A percentile compares a stretch with the other conserved stretches of the same genome.
Conservation (phyloP, 2,888 invertebrate genomes). For the Amphipoea oculea region DNA sequence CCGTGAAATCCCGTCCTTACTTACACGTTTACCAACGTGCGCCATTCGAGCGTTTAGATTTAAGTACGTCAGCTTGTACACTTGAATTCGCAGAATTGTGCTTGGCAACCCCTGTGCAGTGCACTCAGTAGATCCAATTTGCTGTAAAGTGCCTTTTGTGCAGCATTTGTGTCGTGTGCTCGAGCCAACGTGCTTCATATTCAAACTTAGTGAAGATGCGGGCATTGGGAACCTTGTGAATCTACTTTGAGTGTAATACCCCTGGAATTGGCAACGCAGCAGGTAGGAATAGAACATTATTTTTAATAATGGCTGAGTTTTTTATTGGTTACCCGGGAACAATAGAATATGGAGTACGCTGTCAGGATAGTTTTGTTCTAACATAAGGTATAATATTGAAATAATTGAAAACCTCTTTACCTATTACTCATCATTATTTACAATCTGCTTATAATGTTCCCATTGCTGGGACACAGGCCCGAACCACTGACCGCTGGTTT, state of each 20-base stretch:
- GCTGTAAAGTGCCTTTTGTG: conserved; percentile 62
- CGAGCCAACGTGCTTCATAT: conserved; percentile 52
- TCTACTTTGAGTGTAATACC: conserved; percentile 18
- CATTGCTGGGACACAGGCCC: no score
- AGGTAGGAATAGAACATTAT: conserved; percentile 5
- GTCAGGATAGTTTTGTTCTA: conserved; percentile 17
- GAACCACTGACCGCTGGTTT: no score
- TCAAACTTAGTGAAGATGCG: conserved; percentile 44
- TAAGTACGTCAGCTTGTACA: conserved; percentile 44
- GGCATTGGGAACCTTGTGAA: conserved; percentile 24
- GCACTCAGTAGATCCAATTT: conserved; percentile 68
- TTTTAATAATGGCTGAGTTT: conserved; percentile 8
- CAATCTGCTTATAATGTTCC: no score
- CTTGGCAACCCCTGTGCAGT: conserved; percentile 50
- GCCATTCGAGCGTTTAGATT: conserved; percentile 54
- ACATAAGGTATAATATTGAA: background rate
- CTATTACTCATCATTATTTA: no score
- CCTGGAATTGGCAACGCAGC: conserved; percentile 1
- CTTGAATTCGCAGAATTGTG: conserved; percentile 47
- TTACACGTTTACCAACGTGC: conserved; percentile 18
- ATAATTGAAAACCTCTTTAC: background rate
- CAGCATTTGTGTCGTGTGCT: conserved; percentile 59
- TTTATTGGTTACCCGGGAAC: conserved; percentile 10
- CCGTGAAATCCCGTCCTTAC: conserved; percentile 9
- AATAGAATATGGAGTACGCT: conserved; percentile 13